Conservation (phyloP, 2,888 invertebrate species). For the Eumacrocentrus americanus region DNA sequence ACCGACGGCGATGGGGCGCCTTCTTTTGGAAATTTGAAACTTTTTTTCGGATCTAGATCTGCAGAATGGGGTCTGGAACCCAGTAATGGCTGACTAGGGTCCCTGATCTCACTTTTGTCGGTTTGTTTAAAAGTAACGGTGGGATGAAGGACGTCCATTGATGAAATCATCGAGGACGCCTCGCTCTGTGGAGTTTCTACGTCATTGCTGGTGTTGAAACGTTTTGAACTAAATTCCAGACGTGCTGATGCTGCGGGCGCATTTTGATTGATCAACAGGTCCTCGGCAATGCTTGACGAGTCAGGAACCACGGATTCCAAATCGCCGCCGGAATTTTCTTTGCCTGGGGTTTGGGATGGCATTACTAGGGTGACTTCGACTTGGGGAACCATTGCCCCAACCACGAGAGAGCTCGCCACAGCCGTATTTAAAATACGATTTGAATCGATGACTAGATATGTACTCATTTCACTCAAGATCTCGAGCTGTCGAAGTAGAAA, state of each 20-base stretch:
- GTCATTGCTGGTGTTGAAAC: conserved; percentile 55
- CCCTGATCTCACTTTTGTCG: conserved; percentile 29
- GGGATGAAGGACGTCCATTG: conserved; percentile 37
- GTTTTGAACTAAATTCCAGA: conserved; percentile 49
- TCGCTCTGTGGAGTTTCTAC: conserved; percentile 58
- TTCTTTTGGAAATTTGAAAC: conserved; percentile 30
- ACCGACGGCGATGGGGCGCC: conserved; percentile 51
- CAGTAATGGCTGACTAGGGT: conserved; percentile 13
- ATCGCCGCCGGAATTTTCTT: conserved; percentile 84
- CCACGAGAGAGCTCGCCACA: conserved; percentile 66
- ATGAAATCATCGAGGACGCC: conserved; percentile 50
- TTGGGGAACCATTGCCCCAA: conserved; percentile 83
- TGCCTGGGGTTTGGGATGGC: conserved; percentile 82
- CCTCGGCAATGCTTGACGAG: conserved; percentile 83
- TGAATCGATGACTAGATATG: conserved; percentile 80
- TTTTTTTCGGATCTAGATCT: conserved; percentile 8
- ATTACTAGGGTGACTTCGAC: conserved; percentile 87
- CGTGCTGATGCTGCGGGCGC: conserved; percentile 41
- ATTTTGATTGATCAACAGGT: conserved; percentile 61
- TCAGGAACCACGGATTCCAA: conserved; percentile 85
- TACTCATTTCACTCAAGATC: conserved; percentile 78
- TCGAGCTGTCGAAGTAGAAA: conserved; percentile 87
- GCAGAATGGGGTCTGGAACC: conserved; percentile 20
- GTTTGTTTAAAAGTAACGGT: conserved; percentile 57
- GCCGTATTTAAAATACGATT: conserved; percentile 71